Base-by-base conservation (phyloP, 2,888 invertebrate genomes). In the Andrena dorsata region DNA sequence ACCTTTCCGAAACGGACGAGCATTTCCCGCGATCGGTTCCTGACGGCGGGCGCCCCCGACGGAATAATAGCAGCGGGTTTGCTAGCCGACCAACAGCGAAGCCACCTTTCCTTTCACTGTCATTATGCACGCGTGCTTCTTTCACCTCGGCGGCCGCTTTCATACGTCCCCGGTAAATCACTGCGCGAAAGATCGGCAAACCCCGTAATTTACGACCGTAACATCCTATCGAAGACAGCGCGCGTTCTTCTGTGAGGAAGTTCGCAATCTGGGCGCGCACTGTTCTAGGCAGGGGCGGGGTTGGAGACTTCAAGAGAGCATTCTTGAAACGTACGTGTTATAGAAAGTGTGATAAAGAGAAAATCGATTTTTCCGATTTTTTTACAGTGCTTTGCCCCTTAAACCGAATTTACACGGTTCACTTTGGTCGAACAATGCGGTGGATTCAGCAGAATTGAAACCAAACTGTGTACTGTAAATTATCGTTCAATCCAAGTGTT, bases 41-140 rank as follows among this genome's bases (percentile, higher is more conserved):
- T 28, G 35, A 65, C 64, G 2, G 8, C 0, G 3, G 7, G 2
- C 51, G 47, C 58, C 30, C 28, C 61, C 35, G 41, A 20, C n/a
- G 20, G 70, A 51, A 75, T 79, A 82, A 83, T 75, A 65, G 28
- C 63, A 28, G 13, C 28, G 63, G 13, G 63, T 80, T 82, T 79
- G 56, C 58, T 35, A 60, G 41, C 47, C 53, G 60, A 72, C 64
- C 84, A 74, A 76, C 61, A 51, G 68, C 76, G 73, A 66, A 76
- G 76, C 69, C 82, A 77, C 64, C 73, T 71, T 86, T 86, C 89
- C 90, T 90, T 91, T 91, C 91, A 90, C 90, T 86, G 81, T 88
- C 87, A 85, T 86, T 86, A 88, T 82, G 75, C 84, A 76, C 74
- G 53, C 77, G 73, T 58, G 85, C 68, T 74, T 88, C 84, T 89